These are phyloP conservation scores for Pangasius krempfi DNA, from an alignment of 2,797 vertebrate genomes.

Conservation along the genomic window DNA sequence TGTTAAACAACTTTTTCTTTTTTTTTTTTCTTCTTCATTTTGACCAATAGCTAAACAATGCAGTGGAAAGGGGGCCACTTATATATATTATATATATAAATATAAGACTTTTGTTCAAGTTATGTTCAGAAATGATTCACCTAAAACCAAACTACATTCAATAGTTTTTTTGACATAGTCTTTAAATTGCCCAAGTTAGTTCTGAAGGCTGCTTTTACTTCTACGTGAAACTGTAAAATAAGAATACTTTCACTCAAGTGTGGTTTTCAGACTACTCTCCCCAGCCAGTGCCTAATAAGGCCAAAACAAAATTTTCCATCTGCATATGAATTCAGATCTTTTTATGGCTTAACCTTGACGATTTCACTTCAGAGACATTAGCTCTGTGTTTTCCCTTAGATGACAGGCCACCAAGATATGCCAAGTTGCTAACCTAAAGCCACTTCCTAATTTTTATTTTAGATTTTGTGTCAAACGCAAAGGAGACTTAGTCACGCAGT, in stretches of 20 bases:
- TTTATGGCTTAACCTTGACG: background rate
- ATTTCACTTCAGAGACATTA: conserved; percentile 28
- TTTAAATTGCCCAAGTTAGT: background rate
- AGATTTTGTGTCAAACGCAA: conserved; percentile 29
- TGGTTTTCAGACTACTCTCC: background rate
- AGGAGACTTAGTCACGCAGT: background rate
- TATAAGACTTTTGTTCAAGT: no score
- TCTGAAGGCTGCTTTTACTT: conserved; percentile 4
- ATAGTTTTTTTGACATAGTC: background rate
- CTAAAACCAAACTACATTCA: background rate
- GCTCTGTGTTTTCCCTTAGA: conserved; percentile 34
- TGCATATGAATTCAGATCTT: background rate
- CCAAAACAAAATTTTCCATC: background rate
- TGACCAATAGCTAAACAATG: background rate
- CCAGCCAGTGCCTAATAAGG: background rate
- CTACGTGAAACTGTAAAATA: conserved; percentile 20
- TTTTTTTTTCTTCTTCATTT: background rate
- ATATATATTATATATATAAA: background rate
- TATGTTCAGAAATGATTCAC: background rate
- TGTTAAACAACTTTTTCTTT: background rate
- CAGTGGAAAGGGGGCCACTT: background rate
- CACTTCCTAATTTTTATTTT: conserved; percentile 57
- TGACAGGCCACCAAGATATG: conserved; percentile 27
- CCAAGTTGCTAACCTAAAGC: conserved; percentile 34
- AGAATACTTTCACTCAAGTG: background rate